Base-by-base conservation (phyloP, 2,113 vertebrate species). In the Pygoscelis adeliae region DNA sequence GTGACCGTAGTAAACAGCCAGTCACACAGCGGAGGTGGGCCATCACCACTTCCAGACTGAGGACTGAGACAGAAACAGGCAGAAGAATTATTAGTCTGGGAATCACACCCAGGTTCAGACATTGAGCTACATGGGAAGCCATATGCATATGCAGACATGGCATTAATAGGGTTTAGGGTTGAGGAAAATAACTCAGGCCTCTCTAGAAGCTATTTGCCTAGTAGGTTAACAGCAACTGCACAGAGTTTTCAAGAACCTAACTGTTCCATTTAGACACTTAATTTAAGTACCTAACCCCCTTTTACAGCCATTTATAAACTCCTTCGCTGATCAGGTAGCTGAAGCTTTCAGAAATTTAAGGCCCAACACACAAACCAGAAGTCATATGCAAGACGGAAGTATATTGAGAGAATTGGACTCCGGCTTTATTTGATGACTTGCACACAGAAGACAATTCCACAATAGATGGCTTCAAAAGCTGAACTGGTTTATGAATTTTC, bases 141-240 rank as follows among this genome's bases (percentile, higher is more conserved):
- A 25, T 0, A 10, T 17, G 32, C 34, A 19, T 22, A 19, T 1
- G 7, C 32, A 65, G 15, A 34, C 11, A 55, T 1, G 5, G 27
- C 40, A 36, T 42, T 56, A 59, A 25, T 7, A 26, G 25, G 10
- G 18, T 44, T 66, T 49, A 20, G 27, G 11, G 4, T 3, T 23
- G 38, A 85, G 8, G 15, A 11, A 30, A 61, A 34, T 25, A 14
- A 2, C 3, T 42, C 44, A 5, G 32, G 19, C 6, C 13, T 69
- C 49, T 83, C 30, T 23, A 29, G 15, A 22, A 70, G 40, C 9
- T 56, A 47, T 6, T 46, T 73, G 14, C 36, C 29, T 32, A n/a
- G 13, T 2, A 32, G 6, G 26, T 59, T 14, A 78, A 59, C 73
- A 76, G 42, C 15, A 58, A 17, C 9, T 26, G 27, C 65, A 52